Percentiles rank a stretch among this genome's conserved stretches.
phyloP scores from a whole-genome alignment of 2,797 vertebrate genomes.

The Decapterus maruadsi region DNA sequence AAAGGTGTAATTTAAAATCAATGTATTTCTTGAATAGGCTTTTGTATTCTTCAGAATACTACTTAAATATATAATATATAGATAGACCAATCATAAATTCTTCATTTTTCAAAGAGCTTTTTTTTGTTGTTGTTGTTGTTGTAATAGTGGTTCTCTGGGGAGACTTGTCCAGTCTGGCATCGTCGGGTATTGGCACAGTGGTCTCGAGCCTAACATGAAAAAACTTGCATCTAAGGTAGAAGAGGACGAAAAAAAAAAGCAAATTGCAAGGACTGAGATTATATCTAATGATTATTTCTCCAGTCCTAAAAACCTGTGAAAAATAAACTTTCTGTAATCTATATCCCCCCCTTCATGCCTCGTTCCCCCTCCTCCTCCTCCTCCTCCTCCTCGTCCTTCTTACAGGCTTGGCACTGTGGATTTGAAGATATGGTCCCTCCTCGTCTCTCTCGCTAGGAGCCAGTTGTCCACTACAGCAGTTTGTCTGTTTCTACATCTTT shows the following conservation, averaged over 20 bases:
- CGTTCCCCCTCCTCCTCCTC: conserved; percentile 8
- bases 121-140: conserved; percentile 23
- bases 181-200: conserved; percentile 77
- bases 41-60: conserved; percentile 68
- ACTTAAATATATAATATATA: conserved; percentile 78
- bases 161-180: conserved; percentile 52
- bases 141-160: conserved; percentile 73
- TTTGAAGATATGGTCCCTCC: conserved; percentile 50
- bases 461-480: conserved; percentile 31
- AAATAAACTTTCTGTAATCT: conserved; percentile 57
- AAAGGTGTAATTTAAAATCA: conserved; percentile 64
- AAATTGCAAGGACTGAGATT: conserved; percentile 25
- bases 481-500: conserved; percentile 10
- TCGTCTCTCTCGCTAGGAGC: conserved; percentile 31
- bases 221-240: conserved; percentile 31
- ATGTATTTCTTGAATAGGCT: conserved; percentile 60
- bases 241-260: conserved; percentile 18
- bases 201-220: conserved; percentile 60
- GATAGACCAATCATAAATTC: conserved; percentile 66
- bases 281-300: conserved; percentile 27
- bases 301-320: conserved; percentile 29
- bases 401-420: conserved; percentile 72
- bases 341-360: conserved; percentile 28
- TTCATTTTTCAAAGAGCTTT: conserved; percentile 68
- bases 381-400: conserved; percentile 49